Percentiles rank a stretch among this genome's conserved stretches.
Conservation (phyloP, 2,113 vertebrate genomes). For the Mormoops blainvillei region DNA sequence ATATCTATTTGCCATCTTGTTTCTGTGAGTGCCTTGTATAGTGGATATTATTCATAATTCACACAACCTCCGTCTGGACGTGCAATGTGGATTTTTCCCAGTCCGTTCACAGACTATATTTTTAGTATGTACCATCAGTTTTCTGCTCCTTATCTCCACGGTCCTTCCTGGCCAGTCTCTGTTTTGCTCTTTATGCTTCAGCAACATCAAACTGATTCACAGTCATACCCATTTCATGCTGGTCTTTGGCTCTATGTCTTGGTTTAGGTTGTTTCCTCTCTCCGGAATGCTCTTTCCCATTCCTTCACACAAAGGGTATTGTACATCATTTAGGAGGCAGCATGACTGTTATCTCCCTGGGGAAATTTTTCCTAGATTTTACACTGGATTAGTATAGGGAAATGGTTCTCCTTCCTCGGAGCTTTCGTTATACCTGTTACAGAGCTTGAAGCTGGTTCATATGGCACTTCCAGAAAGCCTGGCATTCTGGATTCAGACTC, state of each 20-base stretch:
- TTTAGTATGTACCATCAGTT: background rate
- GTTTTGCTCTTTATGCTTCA: background rate
- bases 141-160: background rate
- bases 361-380: background rate
- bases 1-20: background rate
- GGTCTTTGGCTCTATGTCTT: background rate
- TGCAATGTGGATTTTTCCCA: background rate
- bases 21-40: background rate
- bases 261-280: conserved; percentile 11
- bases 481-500: background rate
- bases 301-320: background rate
- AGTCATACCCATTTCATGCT: background rate
- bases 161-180: background rate
- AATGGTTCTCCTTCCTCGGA: background rate
- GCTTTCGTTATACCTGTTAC: background rate
- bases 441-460: background rate
- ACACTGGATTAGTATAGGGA: background rate
- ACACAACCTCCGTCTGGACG: background rate
- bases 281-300: background rate
- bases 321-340: background rate
- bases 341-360: background rate
- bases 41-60: background rate
- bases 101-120: background rate
- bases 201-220: background rate
- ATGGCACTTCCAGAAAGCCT: background rate